Base-by-base conservation (phyloP, 2,113 vertebrate genomes). In the Entomyzon cyanotis region DNA sequence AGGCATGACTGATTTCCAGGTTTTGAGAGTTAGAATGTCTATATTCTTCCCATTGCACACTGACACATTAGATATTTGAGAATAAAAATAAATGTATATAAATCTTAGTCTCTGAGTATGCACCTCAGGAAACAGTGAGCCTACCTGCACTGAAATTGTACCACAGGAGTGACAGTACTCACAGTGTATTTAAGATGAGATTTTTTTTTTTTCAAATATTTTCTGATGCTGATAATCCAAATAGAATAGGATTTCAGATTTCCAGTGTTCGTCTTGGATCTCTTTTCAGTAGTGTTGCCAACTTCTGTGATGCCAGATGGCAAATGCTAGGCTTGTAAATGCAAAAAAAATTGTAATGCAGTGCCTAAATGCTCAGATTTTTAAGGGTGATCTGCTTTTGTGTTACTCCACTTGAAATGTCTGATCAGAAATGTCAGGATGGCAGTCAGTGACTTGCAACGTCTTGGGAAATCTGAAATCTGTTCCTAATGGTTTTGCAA, bases 381-480 rank as follows among this genome's bases (percentile, higher is more conserved):
- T 84, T 35, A 24, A 24, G 67, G 23, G 12, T 59, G 28, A 18
- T 88, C 39, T 89, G 35, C 27, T n/a, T 64, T 69, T 28, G 8
- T 9, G 12, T 60, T 91, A 24, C 20, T 37, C 24, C 17, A 12
- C 90, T 53, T 80, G 46, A 58, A 82, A 70, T 74, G n/a, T 53
- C 41, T 0, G 0, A 4, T 75, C 1, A 2, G 82, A 56, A 37
- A 12, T 31, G 11, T 60, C 53, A 28, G 41, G 59, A 37, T 55
- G 17, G 33, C 31, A 65, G 33, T 35, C 80, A 86, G 31, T 74
- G 30, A 47, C 22, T 27, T 56, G 10, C 30, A 71, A 15, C 14
- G 60, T 52, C 65, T 82, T 74, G 63, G 35, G 28, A 80, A 90
- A 41, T 71, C 42, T 67, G 28, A 80, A 90, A 41, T 71, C 42